These are phyloP conservation scores for Fissipunctia ypsillon DNA, from an alignment of 2,888 invertebrate species.

Conservation along the genomic window DNA sequence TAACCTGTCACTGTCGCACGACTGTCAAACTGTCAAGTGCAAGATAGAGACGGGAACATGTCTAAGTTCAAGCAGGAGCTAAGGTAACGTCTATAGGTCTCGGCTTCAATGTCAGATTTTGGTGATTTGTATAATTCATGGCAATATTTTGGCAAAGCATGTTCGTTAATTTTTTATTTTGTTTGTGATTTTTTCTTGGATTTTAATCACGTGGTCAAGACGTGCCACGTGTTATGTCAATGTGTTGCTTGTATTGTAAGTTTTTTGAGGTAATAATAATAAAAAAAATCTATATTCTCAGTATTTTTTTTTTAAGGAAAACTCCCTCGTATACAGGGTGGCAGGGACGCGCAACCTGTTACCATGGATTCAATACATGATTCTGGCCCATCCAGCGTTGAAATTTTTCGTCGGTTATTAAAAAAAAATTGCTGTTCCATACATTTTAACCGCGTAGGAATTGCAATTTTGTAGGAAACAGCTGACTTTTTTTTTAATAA, in stretches of 20 bases:
- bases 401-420: too few species aligned
- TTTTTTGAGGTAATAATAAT: not conserved
- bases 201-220: not conserved
- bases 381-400: too few species aligned
- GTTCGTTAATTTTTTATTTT: not conserved
- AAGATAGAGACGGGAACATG: not conserved
- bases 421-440: too few species aligned
- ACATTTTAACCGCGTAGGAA: too few species aligned
- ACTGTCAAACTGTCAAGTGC: not conserved
- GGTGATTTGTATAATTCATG: not conserved
- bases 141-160: not conserved
- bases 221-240: not conserved
- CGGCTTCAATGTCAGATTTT: not conserved
- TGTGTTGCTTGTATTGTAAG: not conserved
- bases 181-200: not conserved
- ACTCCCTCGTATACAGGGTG: too few species aligned
- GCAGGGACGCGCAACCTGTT: too few species aligned
- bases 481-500: too few species aligned
- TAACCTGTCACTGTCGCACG: not conserved
- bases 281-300: not conserved
- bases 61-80: not conserved
- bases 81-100: not conserved
- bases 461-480: too few species aligned
- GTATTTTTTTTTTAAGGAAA: not conserved
- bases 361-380: too few species aligned